Evolutionary conservation across 2,113 vertebrate species (phyloP).

Genomic region (Ploceus nigricollis): DNA sequence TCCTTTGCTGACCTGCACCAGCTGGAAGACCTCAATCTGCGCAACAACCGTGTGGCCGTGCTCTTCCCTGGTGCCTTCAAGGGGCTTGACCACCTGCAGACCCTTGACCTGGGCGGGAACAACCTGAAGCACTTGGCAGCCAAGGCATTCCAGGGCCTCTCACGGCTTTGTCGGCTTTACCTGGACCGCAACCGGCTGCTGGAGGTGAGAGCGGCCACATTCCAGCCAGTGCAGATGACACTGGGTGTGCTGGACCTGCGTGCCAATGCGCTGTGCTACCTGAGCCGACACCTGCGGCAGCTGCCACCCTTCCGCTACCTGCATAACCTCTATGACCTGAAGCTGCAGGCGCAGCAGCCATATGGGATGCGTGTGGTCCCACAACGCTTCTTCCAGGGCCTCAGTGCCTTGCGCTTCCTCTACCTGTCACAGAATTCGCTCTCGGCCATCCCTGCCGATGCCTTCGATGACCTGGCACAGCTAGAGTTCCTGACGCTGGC

Average conservation of each 20-base stretch:
- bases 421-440: constrained; percentile 77
- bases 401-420: constrained; percentile 62
- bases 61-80: constrained; percentile 75
- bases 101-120: constrained; percentile 81
- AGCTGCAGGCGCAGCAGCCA: constrained; percentile 51
- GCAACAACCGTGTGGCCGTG: constrained; percentile 79
- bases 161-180: constrained; percentile 72
- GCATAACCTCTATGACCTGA: constrained; percentile 51
- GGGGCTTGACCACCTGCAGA: constrained; percentile 59
- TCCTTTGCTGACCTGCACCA: constrained; percentile 72
- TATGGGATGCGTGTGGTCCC: constrained; percentile 61
- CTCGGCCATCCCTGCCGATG: constrained; percentile 41
- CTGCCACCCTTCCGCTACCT: constrained; percentile 69
- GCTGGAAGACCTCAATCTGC: constrained; percentile 76
- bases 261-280: constrained; percentile 46
- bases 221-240: background rate
- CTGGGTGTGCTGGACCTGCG: constrained; percentile 56
- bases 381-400: constrained; percentile 51
- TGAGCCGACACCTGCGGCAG: constrained; percentile 8
- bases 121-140: constrained; percentile 68
- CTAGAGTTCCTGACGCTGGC: constrained; percentile 73
- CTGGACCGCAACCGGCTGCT: constrained; percentile 79
- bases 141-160: constrained; percentile 70
- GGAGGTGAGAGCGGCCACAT: background rate
- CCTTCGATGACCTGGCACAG: constrained; percentile 77